These are phyloP conservation scores for Sclerurus mexicanus DNA, from an alignment of 2,113 vertebrate species.

Conservation along the genomic window DNA sequence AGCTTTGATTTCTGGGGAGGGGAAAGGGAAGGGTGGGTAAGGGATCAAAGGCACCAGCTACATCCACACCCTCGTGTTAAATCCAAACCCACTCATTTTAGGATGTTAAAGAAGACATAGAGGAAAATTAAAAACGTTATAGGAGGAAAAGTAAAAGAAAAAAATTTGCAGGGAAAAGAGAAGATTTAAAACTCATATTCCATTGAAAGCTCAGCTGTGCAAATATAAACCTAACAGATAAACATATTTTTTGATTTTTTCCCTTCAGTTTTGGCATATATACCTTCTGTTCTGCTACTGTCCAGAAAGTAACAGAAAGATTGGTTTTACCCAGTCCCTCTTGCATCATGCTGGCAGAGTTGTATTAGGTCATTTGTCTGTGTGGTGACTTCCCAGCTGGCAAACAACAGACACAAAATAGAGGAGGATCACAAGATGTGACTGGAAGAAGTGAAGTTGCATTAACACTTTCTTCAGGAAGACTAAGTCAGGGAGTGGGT, in stretches of 20 bases:
- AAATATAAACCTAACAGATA: neutral
- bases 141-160: neutral
- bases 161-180: neutral
- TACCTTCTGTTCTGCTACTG: neutral
- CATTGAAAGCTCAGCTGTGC: neutral
- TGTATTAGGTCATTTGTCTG: neutral
- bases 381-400: neutral
- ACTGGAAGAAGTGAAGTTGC: neutral
- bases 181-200: neutral
- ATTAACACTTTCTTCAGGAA: neutral
- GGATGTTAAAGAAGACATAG: neutral
- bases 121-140: neutral
- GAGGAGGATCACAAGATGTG: neutral
- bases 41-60: constrained; percentile 6
- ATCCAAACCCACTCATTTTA: neutral
- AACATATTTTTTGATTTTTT: neutral
- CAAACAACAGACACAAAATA: neutral
- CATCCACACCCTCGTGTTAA: neutral
- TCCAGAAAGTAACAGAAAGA: neutral
- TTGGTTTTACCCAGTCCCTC: neutral
- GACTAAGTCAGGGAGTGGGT: neutral
- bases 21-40: constrained; percentile 35
- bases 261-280: neutral
- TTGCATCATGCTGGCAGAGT: neutral
- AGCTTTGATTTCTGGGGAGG: constrained; percentile 39